These are phyloP conservation scores for Calidris pugnax DNA, from an alignment of 2,113 vertebrate genomes.

Conservation along the genomic window DNA sequence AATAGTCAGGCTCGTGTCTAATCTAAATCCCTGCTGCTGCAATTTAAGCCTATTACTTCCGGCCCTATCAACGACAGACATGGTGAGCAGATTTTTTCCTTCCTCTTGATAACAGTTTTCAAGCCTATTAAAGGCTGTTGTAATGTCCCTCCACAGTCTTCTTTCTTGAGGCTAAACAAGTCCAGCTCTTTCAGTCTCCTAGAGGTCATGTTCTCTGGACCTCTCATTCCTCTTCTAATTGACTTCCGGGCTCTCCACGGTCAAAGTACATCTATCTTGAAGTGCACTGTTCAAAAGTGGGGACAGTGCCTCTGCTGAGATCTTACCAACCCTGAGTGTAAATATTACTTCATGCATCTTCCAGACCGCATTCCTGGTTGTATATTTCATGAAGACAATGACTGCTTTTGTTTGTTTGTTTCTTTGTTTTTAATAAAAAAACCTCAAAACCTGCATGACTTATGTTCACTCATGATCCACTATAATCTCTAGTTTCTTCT, in stretches of 20 bases:
- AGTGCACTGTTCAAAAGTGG: not conserved
- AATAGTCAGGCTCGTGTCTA: not conserved
- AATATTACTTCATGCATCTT: not conserved
- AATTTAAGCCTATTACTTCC: slow-evolving; percentile 55
- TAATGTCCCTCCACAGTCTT: not conserved
- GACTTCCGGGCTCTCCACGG: not conserved
- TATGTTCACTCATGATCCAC: not conserved
- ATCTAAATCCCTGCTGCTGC: slow-evolving; percentile 38
- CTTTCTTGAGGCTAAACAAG: slow-evolving; percentile 13
- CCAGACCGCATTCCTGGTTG: not conserved
- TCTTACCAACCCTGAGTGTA: not conserved
- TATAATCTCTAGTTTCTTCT: not conserved
- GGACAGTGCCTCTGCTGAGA: not conserved
- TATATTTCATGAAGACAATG: not conserved
- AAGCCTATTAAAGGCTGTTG: not conserved
- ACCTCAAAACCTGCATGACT: not conserved
- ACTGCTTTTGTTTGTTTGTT: not conserved
- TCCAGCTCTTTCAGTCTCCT: not conserved
- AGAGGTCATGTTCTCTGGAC: not conserved
- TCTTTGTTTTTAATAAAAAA: not conserved
- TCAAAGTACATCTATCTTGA: slow-evolving; percentile 2
- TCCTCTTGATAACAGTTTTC: slow-evolving; percentile 53
- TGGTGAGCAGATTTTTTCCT: slow-evolving; percentile 4
- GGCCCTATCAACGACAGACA: slow-evolving; percentile 6
- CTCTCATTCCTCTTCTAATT: slow-evolving; percentile 16